Conservation (phyloP, 1,140 invertebrate species). For the Diachasma alloeum region DNA sequence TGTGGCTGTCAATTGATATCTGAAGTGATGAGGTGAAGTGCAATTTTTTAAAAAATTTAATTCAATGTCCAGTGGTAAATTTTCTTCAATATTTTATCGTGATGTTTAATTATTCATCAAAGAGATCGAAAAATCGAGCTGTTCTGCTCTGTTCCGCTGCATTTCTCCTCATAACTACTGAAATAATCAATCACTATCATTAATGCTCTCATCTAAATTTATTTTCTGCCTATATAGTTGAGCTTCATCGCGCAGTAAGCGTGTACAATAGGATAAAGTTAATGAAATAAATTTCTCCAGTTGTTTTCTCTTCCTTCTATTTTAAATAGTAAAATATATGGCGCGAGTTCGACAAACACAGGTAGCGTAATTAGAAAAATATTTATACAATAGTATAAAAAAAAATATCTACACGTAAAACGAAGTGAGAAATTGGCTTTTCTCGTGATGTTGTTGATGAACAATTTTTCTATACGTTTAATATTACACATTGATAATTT, state of each 20-base stretch:
- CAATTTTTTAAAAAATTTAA: no score
- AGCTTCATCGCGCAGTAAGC: constrained; percentile 2
- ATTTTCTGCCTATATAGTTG: neutral
- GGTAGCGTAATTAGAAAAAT: constrained; percentile 10
- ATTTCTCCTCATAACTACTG: neutral
- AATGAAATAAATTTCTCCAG: neutral
- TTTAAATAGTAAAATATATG: constrained; percentile 10
- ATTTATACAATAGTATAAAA: constrained; percentile 7
- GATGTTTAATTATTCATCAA: neutral
- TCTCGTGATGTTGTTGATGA: neutral
- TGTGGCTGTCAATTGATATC: neutral
- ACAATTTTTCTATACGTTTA: neutral
- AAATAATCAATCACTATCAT: neutral
- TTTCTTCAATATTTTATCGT: neutral
- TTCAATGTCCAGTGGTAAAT: no score
- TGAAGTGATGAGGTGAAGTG: neutral
- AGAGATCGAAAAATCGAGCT: no score
- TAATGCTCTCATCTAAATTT: constrained; percentile 1
- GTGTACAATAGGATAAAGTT: neutral
- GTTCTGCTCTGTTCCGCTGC: no score
- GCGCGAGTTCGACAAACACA: constrained; percentile 4
- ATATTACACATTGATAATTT: neutral
- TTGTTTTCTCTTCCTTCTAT: neutral
- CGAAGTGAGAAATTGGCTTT: neutral
- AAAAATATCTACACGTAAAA: constrained; percentile 6